Conservation (phyloP, 2,797 vertebrate species). For the Enteromius afrohamiltoni region DNA sequence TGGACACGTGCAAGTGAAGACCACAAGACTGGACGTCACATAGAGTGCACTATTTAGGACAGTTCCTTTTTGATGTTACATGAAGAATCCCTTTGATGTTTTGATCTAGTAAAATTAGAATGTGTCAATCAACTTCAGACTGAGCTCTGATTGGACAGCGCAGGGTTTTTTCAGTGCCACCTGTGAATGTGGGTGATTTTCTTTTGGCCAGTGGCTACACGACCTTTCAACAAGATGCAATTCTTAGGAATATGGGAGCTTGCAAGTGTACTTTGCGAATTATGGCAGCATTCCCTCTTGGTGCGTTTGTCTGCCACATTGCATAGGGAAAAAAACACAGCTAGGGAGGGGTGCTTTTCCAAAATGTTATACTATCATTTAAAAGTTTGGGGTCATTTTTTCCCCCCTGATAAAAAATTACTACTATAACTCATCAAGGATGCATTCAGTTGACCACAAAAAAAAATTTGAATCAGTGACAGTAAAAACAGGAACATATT, state of each 20-base stretch:
- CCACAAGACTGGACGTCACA: not conserved
- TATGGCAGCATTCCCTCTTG: not conserved
- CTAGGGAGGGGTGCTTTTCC: not conserved
- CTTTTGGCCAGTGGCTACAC: not conserved
- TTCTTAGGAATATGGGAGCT: not conserved
- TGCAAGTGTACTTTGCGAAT: not conserved
- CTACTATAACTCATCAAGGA: not conserved
- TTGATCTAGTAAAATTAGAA: slow-evolving; percentile 12
- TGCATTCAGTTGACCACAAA: not conserved
- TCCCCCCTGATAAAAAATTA: not conserved
- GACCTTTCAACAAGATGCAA: not conserved
- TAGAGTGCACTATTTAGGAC: not conserved
- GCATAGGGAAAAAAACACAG: not conserved
- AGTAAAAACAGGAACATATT: not conserved
- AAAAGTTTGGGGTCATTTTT: not conserved
- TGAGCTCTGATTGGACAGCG: slow-evolving; percentile 2
- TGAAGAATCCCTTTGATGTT: not conserved
- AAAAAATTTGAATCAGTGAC: not conserved
- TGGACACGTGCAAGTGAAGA: not conserved
- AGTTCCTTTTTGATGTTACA: not conserved
- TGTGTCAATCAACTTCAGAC: not conserved
- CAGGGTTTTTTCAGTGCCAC: not conserved
- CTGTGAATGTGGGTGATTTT: not conserved
- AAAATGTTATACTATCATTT: not conserved
- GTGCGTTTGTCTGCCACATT: not conserved